Evolutionary conservation across 2,888 invertebrate genomes (phyloP).

Genomic region (Synanthedon myopaeformis): DNA sequence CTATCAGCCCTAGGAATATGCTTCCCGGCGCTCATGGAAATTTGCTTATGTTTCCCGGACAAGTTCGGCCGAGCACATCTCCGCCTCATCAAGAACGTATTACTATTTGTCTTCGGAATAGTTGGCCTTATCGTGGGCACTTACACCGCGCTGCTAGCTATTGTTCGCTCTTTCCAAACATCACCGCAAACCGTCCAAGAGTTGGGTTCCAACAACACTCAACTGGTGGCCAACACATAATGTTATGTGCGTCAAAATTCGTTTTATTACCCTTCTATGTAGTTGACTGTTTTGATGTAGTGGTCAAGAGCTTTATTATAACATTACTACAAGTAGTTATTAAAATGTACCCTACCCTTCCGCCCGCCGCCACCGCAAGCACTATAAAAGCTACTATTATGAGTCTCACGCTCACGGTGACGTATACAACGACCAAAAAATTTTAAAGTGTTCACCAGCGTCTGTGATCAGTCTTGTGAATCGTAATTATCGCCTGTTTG

Average conservation of each 20-base stretch:
- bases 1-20: conserved; percentile 85
- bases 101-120: conserved; percentile 71
- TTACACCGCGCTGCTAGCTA: conserved; percentile 72
- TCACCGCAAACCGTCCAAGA: background rate
- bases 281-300: no score
- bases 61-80: conserved; percentile 47
- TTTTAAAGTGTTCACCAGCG: no score
- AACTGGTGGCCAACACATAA: conserved; percentile 1
- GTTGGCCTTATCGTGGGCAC: conserved; percentile 76
- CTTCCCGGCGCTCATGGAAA: conserved; percentile 76
- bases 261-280: background rate
- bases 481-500: no score
- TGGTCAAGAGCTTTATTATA: no score
- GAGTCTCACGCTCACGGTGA: no score
- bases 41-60: conserved; percentile 70
- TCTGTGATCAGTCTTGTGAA: no score
- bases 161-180: conserved; percentile 51
- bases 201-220: background rate
- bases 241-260: background rate
- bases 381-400: no score
- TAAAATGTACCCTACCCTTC: no score
- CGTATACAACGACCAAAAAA: no score
- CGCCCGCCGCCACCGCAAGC: no score
- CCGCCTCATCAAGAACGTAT: conserved; percentile 55
- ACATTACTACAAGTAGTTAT: no score